Base-by-base conservation (phyloP, 2,888 invertebrate species). In the Marasmarcha lunaedactyla region DNA sequence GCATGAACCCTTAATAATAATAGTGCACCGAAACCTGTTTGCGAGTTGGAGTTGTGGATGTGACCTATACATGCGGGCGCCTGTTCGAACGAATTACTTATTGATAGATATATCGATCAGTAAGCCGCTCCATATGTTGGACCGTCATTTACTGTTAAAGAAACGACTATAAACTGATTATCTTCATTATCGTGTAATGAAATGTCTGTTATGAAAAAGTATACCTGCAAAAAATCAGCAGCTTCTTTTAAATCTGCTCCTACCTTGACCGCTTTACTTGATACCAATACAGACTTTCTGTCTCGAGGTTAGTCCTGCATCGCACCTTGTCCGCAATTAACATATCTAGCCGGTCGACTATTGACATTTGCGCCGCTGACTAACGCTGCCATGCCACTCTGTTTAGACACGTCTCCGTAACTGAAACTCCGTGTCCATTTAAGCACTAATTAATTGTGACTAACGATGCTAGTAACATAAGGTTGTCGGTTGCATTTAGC, bases 1-100 rank as follows among this genome's bases (percentile, higher is more conserved):
- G 81, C 81, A 81, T 78, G 81, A 81, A 77, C 68, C 73, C 69
- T 70, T 73, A 79, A 78, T 81, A 83, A 81, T 83, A 79, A 79
- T 81, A 79, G 76, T 78, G 76, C 72, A 77, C 73, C 59, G 50
- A 71, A 83, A 81, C 81, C 79, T 63, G 81, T 83, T 83, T 79
- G 71, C 73, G 65, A 68, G 72, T 76, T 72, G 68, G 58, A 72
- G 63, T 59, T 71, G 73, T 64, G 71, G 73, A 73, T 78, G 74
- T 67, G 76, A 60, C 64, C 64, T 66, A 67, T 55, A 55, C 59
- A 73, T 76, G 71, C 78, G 77, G 73, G 72, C 66, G 63, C 63
- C 67, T 71, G 54, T 57, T 55, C 58, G 64, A 20, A 64, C 54
- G 68, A 71, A 66, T 67, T 63, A 20, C 38, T 43, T 43, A 43